Evolutionary conservation across 2,113 vertebrate genomes (phyloP).

Genomic region (Paramisgurnus dabryanus): DNA sequence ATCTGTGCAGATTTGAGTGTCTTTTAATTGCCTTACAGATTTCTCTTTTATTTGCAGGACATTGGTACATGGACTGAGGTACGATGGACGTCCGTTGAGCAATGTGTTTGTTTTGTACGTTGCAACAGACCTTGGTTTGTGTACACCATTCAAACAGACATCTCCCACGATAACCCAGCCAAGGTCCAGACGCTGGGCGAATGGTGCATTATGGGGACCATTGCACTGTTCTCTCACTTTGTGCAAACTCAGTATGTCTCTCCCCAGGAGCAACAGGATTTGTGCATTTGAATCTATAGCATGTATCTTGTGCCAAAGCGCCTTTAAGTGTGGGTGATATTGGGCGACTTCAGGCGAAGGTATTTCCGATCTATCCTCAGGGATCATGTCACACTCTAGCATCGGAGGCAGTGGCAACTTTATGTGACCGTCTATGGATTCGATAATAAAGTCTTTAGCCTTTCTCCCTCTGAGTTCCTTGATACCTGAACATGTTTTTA

Average conservation of each 20-base stretch:
- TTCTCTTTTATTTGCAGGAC: neutral
- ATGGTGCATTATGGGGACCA: constrained; percentile 4
- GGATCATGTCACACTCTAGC: constrained; percentile 4
- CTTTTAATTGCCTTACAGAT: too few relatives aligned
- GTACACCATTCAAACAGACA: neutral
- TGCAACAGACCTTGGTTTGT: neutral
- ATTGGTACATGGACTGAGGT: neutral
- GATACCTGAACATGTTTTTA: constrained; percentile 35
- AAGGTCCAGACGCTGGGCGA: neutral
- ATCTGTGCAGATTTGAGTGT: too few relatives aligned
- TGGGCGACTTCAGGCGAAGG: neutral
- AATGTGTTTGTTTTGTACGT: constrained; percentile 6
- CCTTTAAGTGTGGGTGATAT: neutral
- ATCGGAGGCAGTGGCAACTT: neutral
- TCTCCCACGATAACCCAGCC: constrained; percentile 11
- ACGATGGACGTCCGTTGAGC: neutral
- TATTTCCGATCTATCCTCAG: neutral
- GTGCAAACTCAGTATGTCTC: neutral
- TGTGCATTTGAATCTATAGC: neutral
- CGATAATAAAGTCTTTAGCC: neutral
- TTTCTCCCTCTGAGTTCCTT: neutral
- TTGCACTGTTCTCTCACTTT: constrained; percentile 3
- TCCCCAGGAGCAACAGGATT: neutral
- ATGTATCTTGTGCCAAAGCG: neutral
- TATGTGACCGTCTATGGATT: neutral